Conservation (phyloP, 2,113 vertebrate species). For the Malurus cyaneus region DNA sequence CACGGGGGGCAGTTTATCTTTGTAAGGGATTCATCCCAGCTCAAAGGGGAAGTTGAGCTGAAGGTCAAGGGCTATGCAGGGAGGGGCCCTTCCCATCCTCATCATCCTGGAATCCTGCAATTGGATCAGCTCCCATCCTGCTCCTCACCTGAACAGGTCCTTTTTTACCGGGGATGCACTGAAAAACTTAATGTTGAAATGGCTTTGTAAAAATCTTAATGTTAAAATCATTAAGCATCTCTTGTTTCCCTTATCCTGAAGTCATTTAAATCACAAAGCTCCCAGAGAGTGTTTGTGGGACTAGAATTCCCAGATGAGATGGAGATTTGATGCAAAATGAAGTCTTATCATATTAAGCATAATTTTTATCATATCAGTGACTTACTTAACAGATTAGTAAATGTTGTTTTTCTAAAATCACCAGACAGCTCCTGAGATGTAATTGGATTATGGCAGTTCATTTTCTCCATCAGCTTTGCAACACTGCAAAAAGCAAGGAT, state of each 20-base stretch:
- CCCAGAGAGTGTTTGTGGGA: neutral
- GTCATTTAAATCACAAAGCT: constrained; percentile 11
- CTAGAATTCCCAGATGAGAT: neutral
- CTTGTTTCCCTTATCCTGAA: constrained; percentile 23
- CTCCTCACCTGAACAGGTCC: neutral
- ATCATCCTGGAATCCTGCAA: neutral
- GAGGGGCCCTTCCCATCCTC: neutral
- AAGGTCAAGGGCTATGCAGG: neutral
- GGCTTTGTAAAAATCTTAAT: neutral
- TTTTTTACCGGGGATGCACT: neutral
- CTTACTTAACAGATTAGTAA: constrained; percentile 26
- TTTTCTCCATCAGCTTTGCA: constrained; percentile 13
- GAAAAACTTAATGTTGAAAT: neutral
- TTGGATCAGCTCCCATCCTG: neutral
- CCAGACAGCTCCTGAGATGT: neutral
- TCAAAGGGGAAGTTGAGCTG: neutral
- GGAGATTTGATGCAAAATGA: neutral
- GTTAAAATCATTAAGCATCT: neutral
- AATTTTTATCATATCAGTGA: constrained; percentile 40
- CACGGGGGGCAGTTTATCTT: neutral
- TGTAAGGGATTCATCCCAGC: neutral
- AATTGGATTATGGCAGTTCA: constrained; percentile 27
- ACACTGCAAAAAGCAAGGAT: neutral
- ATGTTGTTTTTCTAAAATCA: constrained; percentile 13
- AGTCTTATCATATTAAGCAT: constrained; percentile 21